These are phyloP conservation scores for Syrmaticus mikado DNA, from an alignment of 2,113 vertebrate genomes.

Conservation along the genomic window DNA sequence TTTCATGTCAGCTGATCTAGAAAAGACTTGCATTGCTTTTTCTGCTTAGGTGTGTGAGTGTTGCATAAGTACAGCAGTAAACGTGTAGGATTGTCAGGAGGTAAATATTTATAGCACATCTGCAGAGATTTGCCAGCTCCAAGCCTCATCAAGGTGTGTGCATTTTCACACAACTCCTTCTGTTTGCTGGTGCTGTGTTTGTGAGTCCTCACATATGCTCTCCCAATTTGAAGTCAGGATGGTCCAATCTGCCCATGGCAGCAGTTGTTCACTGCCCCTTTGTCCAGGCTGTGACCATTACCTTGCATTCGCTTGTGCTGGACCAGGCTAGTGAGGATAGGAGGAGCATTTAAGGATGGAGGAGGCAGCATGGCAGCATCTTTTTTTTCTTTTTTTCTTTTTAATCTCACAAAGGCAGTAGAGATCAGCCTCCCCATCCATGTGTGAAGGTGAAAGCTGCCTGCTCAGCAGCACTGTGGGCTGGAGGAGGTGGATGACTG, in stretches of 20 bases:
- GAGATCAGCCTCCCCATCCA: neutral
- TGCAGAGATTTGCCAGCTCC: neutral
- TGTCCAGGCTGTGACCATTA: neutral
- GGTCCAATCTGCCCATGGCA: neutral
- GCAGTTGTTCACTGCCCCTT: neutral
- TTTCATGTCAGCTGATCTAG: neutral
- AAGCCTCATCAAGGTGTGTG: neutral
- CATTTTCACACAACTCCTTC: too few species aligned
- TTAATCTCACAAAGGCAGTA: accelerated
- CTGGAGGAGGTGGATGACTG: neutral
- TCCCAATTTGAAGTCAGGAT: neutral
- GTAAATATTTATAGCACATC: neutral
- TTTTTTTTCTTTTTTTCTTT: neutral
- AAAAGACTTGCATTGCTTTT: neutral
- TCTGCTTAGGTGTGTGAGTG: neutral
- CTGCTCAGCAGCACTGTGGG: neutral
- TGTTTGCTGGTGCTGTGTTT: neutral
- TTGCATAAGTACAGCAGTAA: neutral
- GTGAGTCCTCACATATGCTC: neutral
- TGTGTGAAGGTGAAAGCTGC: neutral
- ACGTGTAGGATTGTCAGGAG: neutral
- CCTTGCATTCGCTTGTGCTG: neutral
- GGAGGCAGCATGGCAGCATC: neutral
- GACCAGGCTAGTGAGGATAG: neutral
- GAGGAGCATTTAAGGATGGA: neutral